Conservation (phyloP, 2,797 vertebrate genomes). For the Gallinago nigripennis region DNA sequence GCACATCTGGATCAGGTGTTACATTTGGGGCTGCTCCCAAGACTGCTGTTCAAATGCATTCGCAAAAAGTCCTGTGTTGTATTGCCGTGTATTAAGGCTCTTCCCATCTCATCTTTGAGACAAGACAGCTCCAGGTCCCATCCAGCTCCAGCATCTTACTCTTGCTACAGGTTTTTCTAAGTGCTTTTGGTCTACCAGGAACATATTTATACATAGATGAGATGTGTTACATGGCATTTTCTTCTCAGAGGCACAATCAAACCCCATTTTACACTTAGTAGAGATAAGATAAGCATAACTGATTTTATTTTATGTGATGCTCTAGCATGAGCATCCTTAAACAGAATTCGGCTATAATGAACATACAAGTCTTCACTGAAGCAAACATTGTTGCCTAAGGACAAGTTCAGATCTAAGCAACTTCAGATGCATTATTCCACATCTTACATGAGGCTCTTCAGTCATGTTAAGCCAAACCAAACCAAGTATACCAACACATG, state of each 20-base stretch:
- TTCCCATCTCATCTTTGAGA: background rate
- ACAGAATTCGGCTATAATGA: conserved; percentile 20
- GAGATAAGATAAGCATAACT: conserved; percentile 6
- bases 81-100: background rate
- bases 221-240: background rate
- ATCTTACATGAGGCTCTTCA: background rate
- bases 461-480: background rate
- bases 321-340: background rate
- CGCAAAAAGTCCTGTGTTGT: background rate
- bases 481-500: background rate
- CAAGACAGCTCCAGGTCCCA: background rate
- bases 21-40: background rate
- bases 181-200: background rate
- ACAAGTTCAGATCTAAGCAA: conserved; percentile 20
- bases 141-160: background rate
- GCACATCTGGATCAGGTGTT: background rate
- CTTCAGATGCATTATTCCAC: conserved; percentile 3
- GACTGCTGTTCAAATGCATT: background rate
- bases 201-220: background rate
- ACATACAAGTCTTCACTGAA: background rate
- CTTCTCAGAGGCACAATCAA: conserved; percentile 6
- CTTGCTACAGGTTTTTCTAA: background rate
- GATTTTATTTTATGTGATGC: conserved; percentile 24
- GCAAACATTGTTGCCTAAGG: background rate
- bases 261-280: conserved; percentile 1